phyloP scores from a whole-genome alignment of 2,113 vertebrate genomes.

The Tapirus terrestris region DNA sequence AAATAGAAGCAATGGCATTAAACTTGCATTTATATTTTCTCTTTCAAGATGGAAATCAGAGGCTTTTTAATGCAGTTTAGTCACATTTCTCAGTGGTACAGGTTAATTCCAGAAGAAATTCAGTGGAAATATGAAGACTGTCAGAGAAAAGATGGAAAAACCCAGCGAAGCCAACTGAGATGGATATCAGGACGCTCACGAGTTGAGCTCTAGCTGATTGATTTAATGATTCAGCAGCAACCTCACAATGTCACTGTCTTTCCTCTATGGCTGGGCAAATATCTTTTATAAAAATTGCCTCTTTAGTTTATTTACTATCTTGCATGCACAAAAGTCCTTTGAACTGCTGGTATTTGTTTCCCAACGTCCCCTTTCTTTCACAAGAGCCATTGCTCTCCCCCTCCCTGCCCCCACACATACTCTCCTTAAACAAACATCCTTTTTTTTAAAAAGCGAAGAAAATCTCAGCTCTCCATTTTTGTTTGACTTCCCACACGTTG shows the following conservation, averaged over 20 bases:
- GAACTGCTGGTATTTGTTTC: not conserved
- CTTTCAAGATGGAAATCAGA: not conserved
- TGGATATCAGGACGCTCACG: accelerated
- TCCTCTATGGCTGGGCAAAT: constrained; percentile 4
- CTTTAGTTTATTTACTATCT: constrained; percentile 22
- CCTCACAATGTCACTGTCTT: not conserved
- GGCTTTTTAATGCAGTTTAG: not conserved
- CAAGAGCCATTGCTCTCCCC: not conserved
- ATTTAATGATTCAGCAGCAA: not conserved
- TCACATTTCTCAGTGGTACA: not conserved
- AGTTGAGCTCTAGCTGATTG: not conserved
- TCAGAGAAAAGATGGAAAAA: constrained; percentile 31
- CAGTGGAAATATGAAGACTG: not conserved
- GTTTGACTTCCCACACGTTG: constrained; percentile 69
- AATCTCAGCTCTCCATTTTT: constrained; percentile 65
- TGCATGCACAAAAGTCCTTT: constrained; percentile 18
- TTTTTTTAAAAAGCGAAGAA: constrained; percentile 65
- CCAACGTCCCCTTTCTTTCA: not conserved
- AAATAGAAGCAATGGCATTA: not conserved
- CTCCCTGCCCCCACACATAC: constrained; percentile 22
- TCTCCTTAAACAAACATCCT: constrained; percentile 73
- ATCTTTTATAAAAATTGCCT: not conserved
- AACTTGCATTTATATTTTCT: not conserved
- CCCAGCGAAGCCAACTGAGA: not conserved
- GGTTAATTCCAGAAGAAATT: constrained; percentile 57